phyloP scores from a whole-genome alignment of 2,888 invertebrate species.

The Melinaea marsaeus region DNA sequence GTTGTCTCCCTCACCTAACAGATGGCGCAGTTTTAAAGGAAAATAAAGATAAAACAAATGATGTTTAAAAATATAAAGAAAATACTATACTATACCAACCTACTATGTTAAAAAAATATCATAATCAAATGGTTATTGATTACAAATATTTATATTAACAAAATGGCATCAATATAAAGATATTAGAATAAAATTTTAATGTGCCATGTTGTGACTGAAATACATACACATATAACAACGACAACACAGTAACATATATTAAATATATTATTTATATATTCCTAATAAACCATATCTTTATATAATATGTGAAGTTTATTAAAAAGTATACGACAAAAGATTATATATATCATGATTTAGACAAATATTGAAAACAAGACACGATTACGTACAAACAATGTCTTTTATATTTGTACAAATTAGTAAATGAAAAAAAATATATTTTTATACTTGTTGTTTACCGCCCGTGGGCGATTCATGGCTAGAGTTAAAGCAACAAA shows the following conservation, averaged over 20 bases:
- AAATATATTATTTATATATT: not conserved
- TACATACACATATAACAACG: conserved; percentile 36
- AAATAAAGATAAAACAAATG: too few species aligned
- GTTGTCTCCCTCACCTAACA: not conserved
- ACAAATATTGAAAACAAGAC: too few species aligned
- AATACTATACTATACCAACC: too few species aligned
- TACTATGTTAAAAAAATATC: too few species aligned
- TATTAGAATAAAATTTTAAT: conserved; percentile 54
- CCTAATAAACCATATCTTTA: not conserved
- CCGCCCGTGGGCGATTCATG: too few species aligned
- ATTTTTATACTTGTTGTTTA: not conserved
- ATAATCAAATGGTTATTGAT: too few species aligned
- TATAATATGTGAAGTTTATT: not conserved
- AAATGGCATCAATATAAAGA: conserved; percentile 43
- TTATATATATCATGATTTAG: too few species aligned
- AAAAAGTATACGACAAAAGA: not conserved
- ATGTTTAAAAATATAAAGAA: not conserved
- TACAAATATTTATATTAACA: not conserved
- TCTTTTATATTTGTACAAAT: too few species aligned
- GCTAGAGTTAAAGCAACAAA: too few species aligned
- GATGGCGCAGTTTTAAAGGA: not conserved
- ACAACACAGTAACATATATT: conserved; percentile 41
- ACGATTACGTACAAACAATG: too few species aligned
- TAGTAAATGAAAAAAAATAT: too few species aligned
- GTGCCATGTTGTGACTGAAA: conserved; percentile 62